Conservation (phyloP, 2,113 vertebrate species). For the Xiphophorus maculatus region DNA sequence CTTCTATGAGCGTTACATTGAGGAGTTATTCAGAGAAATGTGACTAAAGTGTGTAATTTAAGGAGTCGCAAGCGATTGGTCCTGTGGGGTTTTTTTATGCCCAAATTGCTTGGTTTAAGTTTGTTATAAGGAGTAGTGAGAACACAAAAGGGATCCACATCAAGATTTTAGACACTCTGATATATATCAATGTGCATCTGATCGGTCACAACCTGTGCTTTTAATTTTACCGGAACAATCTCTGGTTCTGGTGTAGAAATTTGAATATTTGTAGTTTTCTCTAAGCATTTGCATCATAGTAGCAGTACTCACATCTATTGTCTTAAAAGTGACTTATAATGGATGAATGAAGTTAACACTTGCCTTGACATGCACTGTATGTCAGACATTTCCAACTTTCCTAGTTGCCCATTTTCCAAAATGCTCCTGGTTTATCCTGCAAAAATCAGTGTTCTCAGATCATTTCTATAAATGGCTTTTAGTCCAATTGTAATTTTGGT, state of each 20-base stretch:
- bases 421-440: constrained; percentile 28
- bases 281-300: constrained; percentile 37
- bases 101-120: neutral
- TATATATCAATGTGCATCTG: constrained; percentile 14
- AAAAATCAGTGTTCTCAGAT: constrained; percentile 21
- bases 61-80: neutral
- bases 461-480: constrained; percentile 46
- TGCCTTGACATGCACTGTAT: constrained; percentile 58
- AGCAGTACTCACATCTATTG: constrained; percentile 43
- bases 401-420: constrained; percentile 23
- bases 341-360: constrained; percentile 43
- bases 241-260: constrained; percentile 28
- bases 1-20: constrained; percentile 21
- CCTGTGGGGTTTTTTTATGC: neutral
- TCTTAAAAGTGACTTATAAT: constrained; percentile 53
- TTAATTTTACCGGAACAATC: constrained; percentile 16
- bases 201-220: constrained; percentile 30
- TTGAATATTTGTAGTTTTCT: constrained; percentile 34
- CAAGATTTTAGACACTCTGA: neutral
- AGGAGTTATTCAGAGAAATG: constrained; percentile 54
- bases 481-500: constrained; percentile 55
- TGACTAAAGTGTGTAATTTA: constrained; percentile 7
- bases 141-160: neutral
- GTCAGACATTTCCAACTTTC: constrained; percentile 52
- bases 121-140: neutral